Evolutionary conservation across 2,888 invertebrate species (phyloP).

Genomic region (Rotaria sp.): DNA sequence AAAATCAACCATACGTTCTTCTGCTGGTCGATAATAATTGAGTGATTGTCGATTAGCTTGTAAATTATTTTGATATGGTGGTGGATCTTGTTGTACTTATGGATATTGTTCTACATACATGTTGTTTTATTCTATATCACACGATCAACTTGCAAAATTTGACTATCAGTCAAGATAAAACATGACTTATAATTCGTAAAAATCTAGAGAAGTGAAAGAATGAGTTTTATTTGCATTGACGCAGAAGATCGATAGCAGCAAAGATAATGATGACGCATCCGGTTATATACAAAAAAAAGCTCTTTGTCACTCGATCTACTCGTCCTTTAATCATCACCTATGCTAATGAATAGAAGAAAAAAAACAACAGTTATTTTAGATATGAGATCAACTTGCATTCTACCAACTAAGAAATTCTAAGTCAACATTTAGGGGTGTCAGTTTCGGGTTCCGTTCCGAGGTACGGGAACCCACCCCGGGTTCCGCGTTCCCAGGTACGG

Average conservation of each 20-base stretch:
- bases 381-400: not conserved
- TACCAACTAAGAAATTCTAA: not conserved
- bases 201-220: not conserved
- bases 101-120: not conserved
- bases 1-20: slow-evolving; percentile 6
- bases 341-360: not conserved
- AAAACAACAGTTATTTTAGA: not conserved
- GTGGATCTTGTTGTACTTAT: not conserved
- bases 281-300: not conserved
- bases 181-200: not conserved
- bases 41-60: not conserved
- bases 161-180: not conserved
- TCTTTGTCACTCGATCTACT: slow-evolving; percentile 6
- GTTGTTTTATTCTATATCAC: not conserved
- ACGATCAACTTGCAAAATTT: not conserved
- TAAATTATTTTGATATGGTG: not conserved
- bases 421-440: too few species aligned
- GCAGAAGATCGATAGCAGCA: not conserved
- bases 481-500: too few species aligned
- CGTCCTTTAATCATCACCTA: not conserved
- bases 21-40: not conserved
- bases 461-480: too few species aligned
- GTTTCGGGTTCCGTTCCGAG: too few species aligned
- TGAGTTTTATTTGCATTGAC: not conserved
- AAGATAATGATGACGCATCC: not conserved